These are phyloP conservation scores for Nebria salina DNA, from an alignment of 2,888 invertebrate genomes.

Conservation along the genomic window DNA sequence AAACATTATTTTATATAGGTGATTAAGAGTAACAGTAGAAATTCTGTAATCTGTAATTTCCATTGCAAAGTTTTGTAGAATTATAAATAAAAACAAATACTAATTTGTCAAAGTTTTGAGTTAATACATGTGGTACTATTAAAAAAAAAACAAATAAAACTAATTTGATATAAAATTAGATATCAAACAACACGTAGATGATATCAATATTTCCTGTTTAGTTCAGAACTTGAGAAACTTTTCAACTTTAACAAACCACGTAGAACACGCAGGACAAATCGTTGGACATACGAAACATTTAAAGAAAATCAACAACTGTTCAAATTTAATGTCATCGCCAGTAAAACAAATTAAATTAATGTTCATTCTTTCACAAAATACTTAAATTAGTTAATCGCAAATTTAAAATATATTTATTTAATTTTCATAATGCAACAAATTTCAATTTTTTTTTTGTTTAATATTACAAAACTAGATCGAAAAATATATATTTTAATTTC, in stretches of 20 bases:
- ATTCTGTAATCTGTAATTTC: not conserved
- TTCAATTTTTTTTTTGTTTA: too few species aligned
- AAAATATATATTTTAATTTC: too few species aligned
- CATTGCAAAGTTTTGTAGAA: slow-evolving; percentile 2
- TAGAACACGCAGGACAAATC: slow-evolving; percentile 26
- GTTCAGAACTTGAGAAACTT: slow-evolving; percentile 30
- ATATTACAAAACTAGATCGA: too few species aligned
- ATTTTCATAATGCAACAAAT: too few species aligned
- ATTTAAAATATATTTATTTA: not conserved
- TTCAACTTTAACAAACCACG: slow-evolving; percentile 29
- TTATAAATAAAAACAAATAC: not conserved
- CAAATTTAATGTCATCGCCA: not conserved
- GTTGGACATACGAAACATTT: not conserved
- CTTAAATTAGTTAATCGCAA: not conserved
- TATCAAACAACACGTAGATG: slow-evolving; percentile 32
- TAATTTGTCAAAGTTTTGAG: slow-evolving; percentile 5
- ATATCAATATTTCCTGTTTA: slow-evolving; percentile 39
- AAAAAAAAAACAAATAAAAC: slow-evolving; percentile 37
- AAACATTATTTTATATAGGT: too few species aligned
- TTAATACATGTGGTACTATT: not conserved
- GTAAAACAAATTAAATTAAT: slow-evolving; percentile 10
- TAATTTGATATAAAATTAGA: slow-evolving; percentile 34
- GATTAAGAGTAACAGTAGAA: too few species aligned
- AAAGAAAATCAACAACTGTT: not conserved
- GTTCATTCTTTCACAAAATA: not conserved